Conservation (phyloP, 1,140 invertebrate genomes). For the Oedothorax gibbosus region DNA sequence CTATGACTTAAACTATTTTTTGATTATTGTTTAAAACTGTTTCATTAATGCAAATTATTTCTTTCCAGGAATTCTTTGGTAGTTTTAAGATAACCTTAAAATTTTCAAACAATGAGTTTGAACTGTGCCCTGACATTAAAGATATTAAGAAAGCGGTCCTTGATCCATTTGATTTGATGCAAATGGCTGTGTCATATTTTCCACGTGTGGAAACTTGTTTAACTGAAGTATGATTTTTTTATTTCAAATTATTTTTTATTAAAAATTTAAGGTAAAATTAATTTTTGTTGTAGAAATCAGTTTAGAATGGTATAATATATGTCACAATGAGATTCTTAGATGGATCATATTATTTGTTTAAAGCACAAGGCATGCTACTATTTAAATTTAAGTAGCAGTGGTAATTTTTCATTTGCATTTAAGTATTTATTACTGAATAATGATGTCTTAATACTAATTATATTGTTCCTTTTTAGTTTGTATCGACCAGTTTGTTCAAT, state of each 20-base stretch:
- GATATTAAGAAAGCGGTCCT: constrained; percentile 21
- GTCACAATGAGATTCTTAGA: too few species aligned
- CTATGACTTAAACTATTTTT: too few species aligned
- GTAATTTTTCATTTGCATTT: too few species aligned
- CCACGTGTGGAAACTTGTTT: constrained; percentile 45
- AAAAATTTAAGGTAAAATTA: neutral
- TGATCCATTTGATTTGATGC: constrained; percentile 50
- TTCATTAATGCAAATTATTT: neutral
- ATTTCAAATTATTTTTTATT: neutral
- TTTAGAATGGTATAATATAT: too few species aligned
- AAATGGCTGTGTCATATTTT: constrained; percentile 33
- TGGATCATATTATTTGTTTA: too few species aligned
- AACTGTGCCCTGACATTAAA: constrained; percentile 17
- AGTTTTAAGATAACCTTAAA: constrained; percentile 24
- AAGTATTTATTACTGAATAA: too few species aligned
- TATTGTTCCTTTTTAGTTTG: too few species aligned
- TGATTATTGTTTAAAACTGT: neutral
- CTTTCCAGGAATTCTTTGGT: constrained; percentile 25
- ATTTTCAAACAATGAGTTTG: neutral
- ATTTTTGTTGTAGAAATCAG: neutral
- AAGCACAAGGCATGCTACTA: too few species aligned
- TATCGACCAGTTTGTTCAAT: too few species aligned
- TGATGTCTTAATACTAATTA: too few species aligned
- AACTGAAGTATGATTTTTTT: constrained; percentile 23
- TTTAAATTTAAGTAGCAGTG: too few species aligned